Evolutionary conservation across 2,113 vertebrate species (phyloP).

Genomic region (Leucopsar rothschildi): DNA sequence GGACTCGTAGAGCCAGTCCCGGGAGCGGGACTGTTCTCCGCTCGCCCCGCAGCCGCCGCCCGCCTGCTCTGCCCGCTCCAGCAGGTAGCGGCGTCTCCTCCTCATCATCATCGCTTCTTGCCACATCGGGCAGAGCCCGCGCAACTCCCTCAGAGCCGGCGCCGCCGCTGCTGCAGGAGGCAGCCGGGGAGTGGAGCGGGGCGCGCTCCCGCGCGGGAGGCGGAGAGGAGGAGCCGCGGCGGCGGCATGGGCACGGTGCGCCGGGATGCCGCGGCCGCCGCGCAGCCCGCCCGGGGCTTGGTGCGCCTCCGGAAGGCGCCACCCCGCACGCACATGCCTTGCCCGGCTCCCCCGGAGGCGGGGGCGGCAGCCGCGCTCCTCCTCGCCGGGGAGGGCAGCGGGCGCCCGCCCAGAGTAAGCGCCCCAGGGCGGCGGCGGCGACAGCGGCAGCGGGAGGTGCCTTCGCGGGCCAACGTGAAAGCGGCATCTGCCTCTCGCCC

Average conservation of each 20-base stretch:
- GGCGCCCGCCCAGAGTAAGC: neutral
- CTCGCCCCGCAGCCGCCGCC: slow-evolving; percentile 52
- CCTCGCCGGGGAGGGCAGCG: slow-evolving; percentile 12
- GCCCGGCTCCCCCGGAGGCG: neutral
- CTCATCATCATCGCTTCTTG: slow-evolving; percentile 86
- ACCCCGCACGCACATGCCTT: neutral
- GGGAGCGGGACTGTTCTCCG: slow-evolving; percentile 76
- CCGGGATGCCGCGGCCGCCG: neutral
- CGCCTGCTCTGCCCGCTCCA: slow-evolving; percentile 72
- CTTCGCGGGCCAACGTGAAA: neutral
- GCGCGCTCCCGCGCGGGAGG: slow-evolving; percentile 36
- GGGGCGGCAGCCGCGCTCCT: neutral
- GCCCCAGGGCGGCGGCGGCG: neutral
- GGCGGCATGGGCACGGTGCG: neutral
- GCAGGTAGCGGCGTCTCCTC: slow-evolving; percentile 83
- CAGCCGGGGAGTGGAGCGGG: slow-evolving; percentile 28
- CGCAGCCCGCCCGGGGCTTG: neutral
- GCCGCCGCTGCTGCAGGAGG: slow-evolving; percentile 24
- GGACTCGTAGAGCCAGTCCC: slow-evolving; percentile 96
- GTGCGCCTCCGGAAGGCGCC: slow-evolving; percentile 11
- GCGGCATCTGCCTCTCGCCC: neutral
- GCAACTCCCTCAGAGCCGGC: slow-evolving; percentile 12
- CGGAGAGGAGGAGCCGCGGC: slow-evolving; percentile 35
- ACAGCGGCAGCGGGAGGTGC: neutral
- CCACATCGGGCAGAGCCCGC: slow-evolving; percentile 76